Base-by-base conservation (phyloP, 64 coral and sea anemone species). In the Pachyseris speciosa region DNA sequence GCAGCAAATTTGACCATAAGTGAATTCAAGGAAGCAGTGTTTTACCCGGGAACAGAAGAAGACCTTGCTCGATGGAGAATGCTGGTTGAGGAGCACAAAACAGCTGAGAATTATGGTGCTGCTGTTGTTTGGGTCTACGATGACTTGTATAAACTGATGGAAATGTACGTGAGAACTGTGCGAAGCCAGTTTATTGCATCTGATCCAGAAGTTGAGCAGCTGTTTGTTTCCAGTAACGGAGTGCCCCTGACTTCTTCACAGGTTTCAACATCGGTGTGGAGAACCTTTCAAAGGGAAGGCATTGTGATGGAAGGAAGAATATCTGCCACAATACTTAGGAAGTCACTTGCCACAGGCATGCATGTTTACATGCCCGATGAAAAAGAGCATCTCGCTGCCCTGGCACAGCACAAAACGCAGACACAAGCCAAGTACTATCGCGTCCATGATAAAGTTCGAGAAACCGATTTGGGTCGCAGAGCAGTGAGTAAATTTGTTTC, bases 71-170 rank as follows among this genome's bases (percentile, higher is more conserved):
- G n/a, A n/a, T n/a, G n/a, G n/a, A n/a, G n/a, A n/a, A n/a, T n/a
- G n/a, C n/a, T n/a, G n/a, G n/a, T n/a, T n/a, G n/a, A n/a, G n/a
- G n/a, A n/a, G n/a, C n/a, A n/a, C n/a, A 92, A 92, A 53, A 92
- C 89, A 22, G 66, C 79, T 53, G 78, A 52, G 30, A 28, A 48
- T n/a, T 92, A 92, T 75, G 80, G 90, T 65, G 67, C 90, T 72
- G 90, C 90, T 30, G 80, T 92, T 85, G 69, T 92, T 20, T 92
- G 90, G 90, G 44, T 69, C n/a, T 85, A 92, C 38, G 78, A 63
- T 38, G 90, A 85, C 55, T 53, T 75, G 37, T 55, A 92, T 48
- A 92, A 44, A 66, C 55, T 76, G 80, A 85, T 92, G 67, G 69
- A 92, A n/a, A 92, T 85, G 20, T 84, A 92, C 80, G 59, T 84